Percentiles rank a stretch among this genome's conserved stretches.
Conservation (phyloP, 1,140 invertebrate genomes). For the Drosophila chauvacae region DNA sequence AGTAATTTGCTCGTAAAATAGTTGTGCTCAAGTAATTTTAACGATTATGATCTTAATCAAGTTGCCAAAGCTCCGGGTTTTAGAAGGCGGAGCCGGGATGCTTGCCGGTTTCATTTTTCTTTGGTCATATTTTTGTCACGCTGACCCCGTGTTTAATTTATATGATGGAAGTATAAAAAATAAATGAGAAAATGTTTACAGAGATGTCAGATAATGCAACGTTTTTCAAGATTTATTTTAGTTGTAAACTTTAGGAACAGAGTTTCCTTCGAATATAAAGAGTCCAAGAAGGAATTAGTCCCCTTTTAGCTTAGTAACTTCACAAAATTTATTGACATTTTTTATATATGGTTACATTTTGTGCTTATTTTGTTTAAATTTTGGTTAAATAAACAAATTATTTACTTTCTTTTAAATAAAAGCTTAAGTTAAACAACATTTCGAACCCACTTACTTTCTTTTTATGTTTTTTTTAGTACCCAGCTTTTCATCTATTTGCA, state of each 20-base stretch:
- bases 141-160: conserved; percentile 19
- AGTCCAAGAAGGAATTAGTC: neutral
- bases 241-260: neutral
- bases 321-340: neutral
- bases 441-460: neutral
- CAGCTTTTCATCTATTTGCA: neutral
- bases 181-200: conserved; percentile 5
- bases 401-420: neutral
- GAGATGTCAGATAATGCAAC: neutral
- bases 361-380: no score
- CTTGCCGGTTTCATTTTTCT: neutral
- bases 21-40: conserved; percentile 64
- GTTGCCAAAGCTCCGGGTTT: conserved; percentile 10
- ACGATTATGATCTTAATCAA: conserved; percentile 68
- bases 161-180: conserved; percentile 11
- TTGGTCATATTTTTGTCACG: conserved; percentile 32
- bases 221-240: neutral
- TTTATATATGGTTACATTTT: no score
- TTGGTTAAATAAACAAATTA: no score
- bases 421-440: no score
- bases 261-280: neutral
- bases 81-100: conserved; percentile 4
- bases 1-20: conserved; percentile 59
- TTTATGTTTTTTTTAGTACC: no score
- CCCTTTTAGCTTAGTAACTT: neutral